A percentile compares a stretch with the other conserved stretches of the same genome.
These are phyloP conservation scores for Strigamia transsilvanica DNA, from an alignment of 2,888 invertebrate species.

Conservation along the genomic window DNA sequence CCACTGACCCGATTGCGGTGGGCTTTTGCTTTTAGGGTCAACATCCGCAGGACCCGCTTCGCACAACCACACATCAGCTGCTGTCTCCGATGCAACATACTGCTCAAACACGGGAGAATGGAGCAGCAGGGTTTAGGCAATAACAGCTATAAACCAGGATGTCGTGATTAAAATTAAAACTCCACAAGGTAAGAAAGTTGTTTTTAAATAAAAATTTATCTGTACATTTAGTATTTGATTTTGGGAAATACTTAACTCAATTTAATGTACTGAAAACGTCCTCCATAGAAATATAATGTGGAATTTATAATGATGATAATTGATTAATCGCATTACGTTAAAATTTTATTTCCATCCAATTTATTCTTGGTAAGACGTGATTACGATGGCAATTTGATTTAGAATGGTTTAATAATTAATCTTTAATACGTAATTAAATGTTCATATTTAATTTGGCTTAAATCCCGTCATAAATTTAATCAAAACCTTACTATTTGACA, in stretches of 20 bases:
- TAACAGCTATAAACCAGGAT: constrained; percentile 10
- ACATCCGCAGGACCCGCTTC: constrained; percentile 45
- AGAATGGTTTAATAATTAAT: too few species aligned
- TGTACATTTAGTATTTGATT: neutral
- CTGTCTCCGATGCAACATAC: constrained; percentile 45
- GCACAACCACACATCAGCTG: constrained; percentile 35
- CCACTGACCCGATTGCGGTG: constrained; percentile 52
- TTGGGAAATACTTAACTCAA: too few species aligned
- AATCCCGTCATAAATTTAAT: too few species aligned
- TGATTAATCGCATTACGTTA: too few species aligned
- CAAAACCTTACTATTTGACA: too few species aligned
- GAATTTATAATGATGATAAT: too few species aligned
- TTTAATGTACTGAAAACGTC: too few species aligned
- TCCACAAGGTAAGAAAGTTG: constrained; percentile 12
- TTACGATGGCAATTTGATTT: neutral
- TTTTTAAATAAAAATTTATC: neutral
- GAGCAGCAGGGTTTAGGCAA: neutral
- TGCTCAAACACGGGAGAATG: constrained; percentile 10
- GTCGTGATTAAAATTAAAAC: constrained; percentile 21
- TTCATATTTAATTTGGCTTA: too few species aligned
- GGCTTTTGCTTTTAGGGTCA: constrained; percentile 54
- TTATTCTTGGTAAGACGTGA: neutral
- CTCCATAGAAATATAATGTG: too few species aligned
- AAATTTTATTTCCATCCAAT: neutral
- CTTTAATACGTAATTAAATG: too few species aligned